Conservation (phyloP, 2,113 vertebrate genomes). For the Acanthisitta chloris region DNA sequence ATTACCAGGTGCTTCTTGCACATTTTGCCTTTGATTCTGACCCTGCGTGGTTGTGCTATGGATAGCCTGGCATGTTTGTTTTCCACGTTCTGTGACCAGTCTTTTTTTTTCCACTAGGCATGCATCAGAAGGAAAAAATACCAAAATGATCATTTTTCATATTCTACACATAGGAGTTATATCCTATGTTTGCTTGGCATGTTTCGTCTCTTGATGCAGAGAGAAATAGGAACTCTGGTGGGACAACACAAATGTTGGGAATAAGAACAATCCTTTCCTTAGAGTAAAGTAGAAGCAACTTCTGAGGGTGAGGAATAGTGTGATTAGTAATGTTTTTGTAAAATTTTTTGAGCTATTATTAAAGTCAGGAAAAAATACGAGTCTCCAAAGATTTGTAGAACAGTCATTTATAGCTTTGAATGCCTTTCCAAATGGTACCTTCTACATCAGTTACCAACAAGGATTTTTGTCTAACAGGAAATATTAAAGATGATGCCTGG, state of each 20-base stretch:
- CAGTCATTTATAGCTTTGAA: not conserved
- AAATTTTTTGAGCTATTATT: not conserved
- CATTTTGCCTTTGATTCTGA: not conserved
- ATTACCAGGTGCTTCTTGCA: not conserved
- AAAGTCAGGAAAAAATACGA: slow-evolving; percentile 24
- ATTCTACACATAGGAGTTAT: not conserved
- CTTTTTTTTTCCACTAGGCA: not conserved
- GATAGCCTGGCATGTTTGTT: no score
- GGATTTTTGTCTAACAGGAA: slow-evolving; percentile 21
- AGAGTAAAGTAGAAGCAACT: not conserved
- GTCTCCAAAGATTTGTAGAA: slow-evolving; percentile 3
- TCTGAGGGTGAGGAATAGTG: not conserved
- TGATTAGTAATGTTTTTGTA: not conserved
- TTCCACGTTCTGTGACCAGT: not conserved
- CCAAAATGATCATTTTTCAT: not conserved
- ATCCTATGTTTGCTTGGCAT: not conserved
- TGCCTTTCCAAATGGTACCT: not conserved
- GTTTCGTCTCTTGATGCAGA: not conserved
- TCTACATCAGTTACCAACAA: slow-evolving; percentile 35
- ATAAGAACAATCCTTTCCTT: not conserved
- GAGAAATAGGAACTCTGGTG: not conserved
- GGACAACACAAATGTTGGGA: not conserved
- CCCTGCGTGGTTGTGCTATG: not conserved
- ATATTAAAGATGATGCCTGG: slow-evolving; percentile 53
- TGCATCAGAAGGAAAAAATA: not conserved